Base-by-base conservation (phyloP, 1,140 invertebrate genomes). In the Idris sp. region DNA sequence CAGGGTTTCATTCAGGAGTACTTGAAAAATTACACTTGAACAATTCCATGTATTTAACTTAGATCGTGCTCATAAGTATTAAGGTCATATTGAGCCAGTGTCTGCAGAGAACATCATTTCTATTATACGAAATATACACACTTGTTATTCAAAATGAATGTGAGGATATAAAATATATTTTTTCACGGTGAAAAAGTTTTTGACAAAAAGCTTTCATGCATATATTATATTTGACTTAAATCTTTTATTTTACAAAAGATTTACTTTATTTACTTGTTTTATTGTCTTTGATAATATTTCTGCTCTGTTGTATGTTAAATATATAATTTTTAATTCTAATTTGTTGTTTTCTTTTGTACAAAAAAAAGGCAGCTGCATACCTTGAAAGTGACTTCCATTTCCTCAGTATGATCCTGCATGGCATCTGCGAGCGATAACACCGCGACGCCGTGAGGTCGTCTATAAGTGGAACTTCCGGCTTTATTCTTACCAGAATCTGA, bases 381-480 rank as follows among this genome's bases (percentile, higher is more conserved):
- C 86, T 92, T 92, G 54, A 92, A 92, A 0, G 90, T 93, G 75
- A 92, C 92, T 79, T 95, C 91, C 0, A 89, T 87, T 58, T 91
- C 90, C 30, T 90, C 84, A 79, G 89, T 81, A 81, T 87, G 90
- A 58, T 91, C 91, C 26, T 91, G 91, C 74, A 90, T 83, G 36
- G 89, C 85, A 46, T 92, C 92, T 0, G 89, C 84, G 9, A 94
- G 82, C 4, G 92, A 89, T 10, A 96, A 86, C 0, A 96, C 93
- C 6, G 93, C 95, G 46, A 95, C 94, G 0, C 95, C 96, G 76
- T 95, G 92, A 0, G 96, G 96, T 54, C 96, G 81, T 77, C 91
- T 90, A 81, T 93, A 94, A 8, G 87, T 86, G 61, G 88, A 84
- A n/a, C 88, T 80, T 16, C 89, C 89, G 0, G 88, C 79, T 7